Conservation (phyloP, 2,113 vertebrate species). For the Propithecus coquereli region DNA sequence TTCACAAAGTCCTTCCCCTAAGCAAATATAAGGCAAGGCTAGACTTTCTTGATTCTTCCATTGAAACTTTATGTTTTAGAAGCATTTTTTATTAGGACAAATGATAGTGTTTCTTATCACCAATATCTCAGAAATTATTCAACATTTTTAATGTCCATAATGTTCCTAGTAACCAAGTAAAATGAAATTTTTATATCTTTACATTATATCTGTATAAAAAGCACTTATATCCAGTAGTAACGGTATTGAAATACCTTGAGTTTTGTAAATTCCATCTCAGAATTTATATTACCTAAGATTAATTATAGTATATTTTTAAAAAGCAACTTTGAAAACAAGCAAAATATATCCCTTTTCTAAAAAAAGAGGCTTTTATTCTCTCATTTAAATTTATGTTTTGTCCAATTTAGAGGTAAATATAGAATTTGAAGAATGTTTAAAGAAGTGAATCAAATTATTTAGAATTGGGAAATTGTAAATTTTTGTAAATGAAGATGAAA, state of each 20-base stretch:
- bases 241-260: neutral
- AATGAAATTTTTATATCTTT: neutral
- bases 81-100: neutral
- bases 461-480: neutral
- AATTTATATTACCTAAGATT: neutral
- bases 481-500: neutral
- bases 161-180: neutral
- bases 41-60: neutral
- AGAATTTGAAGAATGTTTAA: neutral
- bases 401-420: neutral
- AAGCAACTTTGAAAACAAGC: neutral
- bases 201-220: neutral
- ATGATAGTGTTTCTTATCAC: neutral
- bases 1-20: neutral
- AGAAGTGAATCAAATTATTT: neutral
- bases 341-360: neutral
- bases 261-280: neutral
- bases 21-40: neutral
- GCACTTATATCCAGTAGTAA: neutral
- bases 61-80: neutral
- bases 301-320: neutral
- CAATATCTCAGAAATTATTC: conserved; percentile 17
- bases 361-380: neutral
- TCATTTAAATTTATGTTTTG: neutral
- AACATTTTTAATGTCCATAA: neutral